Base-by-base conservation (phyloP, 2,888 invertebrate species). In the Panopea generosa region DNA sequence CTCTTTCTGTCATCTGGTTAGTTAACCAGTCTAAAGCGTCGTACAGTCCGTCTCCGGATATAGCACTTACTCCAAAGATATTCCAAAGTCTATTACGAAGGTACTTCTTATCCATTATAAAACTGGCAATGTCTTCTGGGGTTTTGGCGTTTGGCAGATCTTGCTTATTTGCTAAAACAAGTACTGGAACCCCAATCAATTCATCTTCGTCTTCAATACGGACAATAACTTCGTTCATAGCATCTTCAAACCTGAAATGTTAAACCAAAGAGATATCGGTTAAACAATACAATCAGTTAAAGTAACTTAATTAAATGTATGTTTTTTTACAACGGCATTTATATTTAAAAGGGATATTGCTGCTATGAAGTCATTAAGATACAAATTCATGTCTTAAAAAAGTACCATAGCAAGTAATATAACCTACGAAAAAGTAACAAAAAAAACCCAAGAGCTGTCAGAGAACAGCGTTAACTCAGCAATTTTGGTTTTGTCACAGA, bases 81-180 rank as follows among this genome's bases (percentile, higher is more conserved):
- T 62, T 49, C 69, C 73, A 84, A 14, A 14, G 45, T 22, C 65
- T 43, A 0, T 27, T 45, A 16, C 24, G 16, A 18, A 68, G 33
- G 2, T 18, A 14, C 0, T 40, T 47, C 2, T 49, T 18, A 2
- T 74, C 45, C n/a, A 62, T 22, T 16, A 86, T 57, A 11, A 53
- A 65, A 9, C 62, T 50, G n/a, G n/a, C 43, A n/a, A 87, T 70
- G 7, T 86, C 80, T 7, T 62, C 50, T 11, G 60, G 61, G 11
- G 72, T 69, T 68, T 86, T 55, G 24, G 82, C 85, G 16, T 63
- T 49, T 1, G 66, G 45, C 20, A 84, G n/a, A 59, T 88, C 88
- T 53, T 86, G 87, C 70, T 88, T 88, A 68, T 88, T 88, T 11
- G 86, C 84, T 26, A 86, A 45, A 18, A 86, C 65, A 11, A 77